A percentile compares a stretch with the other conserved stretches of the same genome.
These are phyloP conservation scores for Podilymbus podiceps DNA, from an alignment of 2,113 vertebrate genomes.

Conservation along the genomic window DNA sequence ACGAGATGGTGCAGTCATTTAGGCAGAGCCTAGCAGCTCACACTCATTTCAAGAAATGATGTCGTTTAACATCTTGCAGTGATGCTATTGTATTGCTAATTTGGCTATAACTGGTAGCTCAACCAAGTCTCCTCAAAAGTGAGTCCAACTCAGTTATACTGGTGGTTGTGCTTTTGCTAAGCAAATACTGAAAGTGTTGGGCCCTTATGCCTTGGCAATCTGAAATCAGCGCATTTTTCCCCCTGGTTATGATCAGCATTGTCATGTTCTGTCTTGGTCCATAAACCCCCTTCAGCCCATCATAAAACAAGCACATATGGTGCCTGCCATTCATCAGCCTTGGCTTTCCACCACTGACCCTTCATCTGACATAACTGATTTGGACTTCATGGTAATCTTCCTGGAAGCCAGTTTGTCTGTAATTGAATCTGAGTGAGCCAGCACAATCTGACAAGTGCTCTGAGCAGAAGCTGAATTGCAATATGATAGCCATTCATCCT, in stretches of 20 bases:
- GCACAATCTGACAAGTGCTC: not conserved
- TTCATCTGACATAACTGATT: not conserved
- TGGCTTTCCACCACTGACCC: not conserved
- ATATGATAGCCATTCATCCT: not conserved
- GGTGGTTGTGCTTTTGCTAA: not conserved
- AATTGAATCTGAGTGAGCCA: not conserved
- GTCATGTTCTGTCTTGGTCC: not conserved
- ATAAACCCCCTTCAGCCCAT: not conserved
- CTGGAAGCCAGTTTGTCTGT: not conserved
- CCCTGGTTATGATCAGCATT: not conserved
- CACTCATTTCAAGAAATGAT: not conserved
- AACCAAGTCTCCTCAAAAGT: not conserved
- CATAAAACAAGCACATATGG: not conserved
- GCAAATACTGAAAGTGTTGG: not conserved
- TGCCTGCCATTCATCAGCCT: not conserved
- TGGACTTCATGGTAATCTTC: not conserved
- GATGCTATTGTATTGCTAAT: not conserved
- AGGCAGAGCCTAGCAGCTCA: not conserved
- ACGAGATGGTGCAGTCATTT: not conserved
- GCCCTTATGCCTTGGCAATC: not conserved
- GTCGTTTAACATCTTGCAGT: not conserved
- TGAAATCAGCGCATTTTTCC: not conserved
- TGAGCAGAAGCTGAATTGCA: slow-evolving; percentile 6
- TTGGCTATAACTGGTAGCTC: not conserved
- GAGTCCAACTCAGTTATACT: not conserved